These are phyloP conservation scores for Rhea pennata DNA, from an alignment of 2,113 vertebrate genomes.

Conservation along the genomic window DNA sequence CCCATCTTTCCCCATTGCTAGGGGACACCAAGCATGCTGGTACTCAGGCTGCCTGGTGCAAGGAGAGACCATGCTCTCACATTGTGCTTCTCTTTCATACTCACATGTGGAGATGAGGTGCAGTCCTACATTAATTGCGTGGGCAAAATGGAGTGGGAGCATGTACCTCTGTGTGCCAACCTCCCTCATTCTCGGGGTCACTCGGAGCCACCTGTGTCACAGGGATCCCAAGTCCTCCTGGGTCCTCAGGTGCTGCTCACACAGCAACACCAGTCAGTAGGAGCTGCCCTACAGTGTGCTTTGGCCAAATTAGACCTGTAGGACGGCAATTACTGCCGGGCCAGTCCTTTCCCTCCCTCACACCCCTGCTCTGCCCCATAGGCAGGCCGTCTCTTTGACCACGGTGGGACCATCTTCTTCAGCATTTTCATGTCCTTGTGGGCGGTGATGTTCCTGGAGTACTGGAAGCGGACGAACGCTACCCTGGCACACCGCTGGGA, in stretches of 20 bases:
- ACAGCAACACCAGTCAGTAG: no score
- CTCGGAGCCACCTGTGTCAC: no score
- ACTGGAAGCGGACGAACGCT: conserved; percentile 58
- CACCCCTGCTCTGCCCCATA: neutral
- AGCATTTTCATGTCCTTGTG: conserved; percentile 71
- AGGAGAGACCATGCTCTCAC: neutral
- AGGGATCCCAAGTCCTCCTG: no score
- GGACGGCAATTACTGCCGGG: neutral
- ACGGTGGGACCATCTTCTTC: conserved; percentile 65
- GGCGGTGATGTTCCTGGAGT: conserved; percentile 69
- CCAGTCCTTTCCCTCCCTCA: neutral
- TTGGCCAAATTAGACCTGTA: no score
- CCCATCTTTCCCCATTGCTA: accelerated
- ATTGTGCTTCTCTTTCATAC: neutral
- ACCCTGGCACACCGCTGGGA: conserved; percentile 65
- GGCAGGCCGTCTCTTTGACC: conserved; percentile 66
- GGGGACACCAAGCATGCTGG: accelerated
- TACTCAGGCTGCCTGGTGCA: neutral
- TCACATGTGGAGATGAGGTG: neutral
- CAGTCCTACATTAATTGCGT: no score
- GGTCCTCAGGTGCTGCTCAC: no score
- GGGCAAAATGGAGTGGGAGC: no score
- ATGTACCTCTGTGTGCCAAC: no score
- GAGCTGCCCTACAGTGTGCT: no score
- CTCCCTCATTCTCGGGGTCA: no score